phyloP scores from a whole-genome alignment of 2,797 vertebrate genomes.

The Oreochromis grahami region DNA sequence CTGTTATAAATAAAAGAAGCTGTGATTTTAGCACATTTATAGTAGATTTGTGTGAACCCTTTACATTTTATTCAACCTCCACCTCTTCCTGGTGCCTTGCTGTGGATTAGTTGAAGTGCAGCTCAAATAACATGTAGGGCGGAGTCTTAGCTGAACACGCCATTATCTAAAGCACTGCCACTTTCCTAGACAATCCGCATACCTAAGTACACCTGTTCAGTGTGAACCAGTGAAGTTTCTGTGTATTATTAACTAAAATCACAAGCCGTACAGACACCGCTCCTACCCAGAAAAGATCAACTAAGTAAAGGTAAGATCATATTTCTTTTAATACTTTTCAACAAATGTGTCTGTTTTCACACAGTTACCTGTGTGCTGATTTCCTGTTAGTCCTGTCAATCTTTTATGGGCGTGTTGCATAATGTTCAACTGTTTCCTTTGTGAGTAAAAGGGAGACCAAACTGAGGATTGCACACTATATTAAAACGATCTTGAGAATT shows the following conservation, averaged over 20 bases:
- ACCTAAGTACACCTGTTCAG: constrained; percentile 47
- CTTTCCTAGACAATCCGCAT: constrained; percentile 24
- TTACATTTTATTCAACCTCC: not conserved
- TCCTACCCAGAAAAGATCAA: not conserved
- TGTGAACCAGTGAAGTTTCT: not conserved
- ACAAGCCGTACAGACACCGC: not conserved
- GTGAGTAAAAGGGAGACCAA: not conserved
- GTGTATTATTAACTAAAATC: constrained; percentile 3
- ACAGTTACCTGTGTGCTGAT: not conserved
- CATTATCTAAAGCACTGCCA: constrained; percentile 29
- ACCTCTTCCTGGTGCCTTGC: constrained; percentile 24
- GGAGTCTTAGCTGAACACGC: constrained; percentile 43
- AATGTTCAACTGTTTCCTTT: not conserved
- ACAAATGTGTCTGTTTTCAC: not conserved
- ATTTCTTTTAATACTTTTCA: not conserved
- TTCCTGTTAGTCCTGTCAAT: not conserved
- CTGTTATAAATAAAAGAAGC: not conserved
- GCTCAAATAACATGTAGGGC: constrained; percentile 58
- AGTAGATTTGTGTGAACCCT: not conserved
- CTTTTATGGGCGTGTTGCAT: not conserved
- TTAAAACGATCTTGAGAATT: not conserved
- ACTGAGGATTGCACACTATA: not conserved
- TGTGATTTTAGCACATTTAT: not conserved
- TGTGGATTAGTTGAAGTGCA: constrained; percentile 11
- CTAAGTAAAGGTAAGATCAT: constrained; percentile 48